Conservation (phyloP, 1,140 invertebrate genomes). For the Caenorhabditis tropicalis region DNA sequence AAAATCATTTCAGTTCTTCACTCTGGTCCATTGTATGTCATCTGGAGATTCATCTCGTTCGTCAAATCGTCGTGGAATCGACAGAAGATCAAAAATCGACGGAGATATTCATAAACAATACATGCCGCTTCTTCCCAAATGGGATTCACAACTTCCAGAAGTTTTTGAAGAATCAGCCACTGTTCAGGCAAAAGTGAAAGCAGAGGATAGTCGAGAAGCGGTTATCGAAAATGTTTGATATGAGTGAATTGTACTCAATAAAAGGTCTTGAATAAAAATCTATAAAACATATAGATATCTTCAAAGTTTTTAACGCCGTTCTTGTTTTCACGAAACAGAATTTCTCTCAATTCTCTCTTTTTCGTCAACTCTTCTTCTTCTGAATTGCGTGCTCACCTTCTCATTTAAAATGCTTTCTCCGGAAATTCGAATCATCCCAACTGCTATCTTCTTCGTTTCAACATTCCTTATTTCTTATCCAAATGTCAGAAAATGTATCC, state of each 20-base stretch:
- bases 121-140: background rate
- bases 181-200: background rate
- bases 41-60: background rate
- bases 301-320: too few species aligned
- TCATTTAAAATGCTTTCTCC: background rate
- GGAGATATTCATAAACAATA: background rate
- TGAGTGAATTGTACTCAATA: too few species aligned
- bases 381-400: background rate
- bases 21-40: constrained; percentile 1
- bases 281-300: too few species aligned
- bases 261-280: too few species aligned
- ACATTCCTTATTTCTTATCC: background rate
- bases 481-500: constrained; percentile 6
- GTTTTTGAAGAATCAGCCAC: background rate
- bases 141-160: constrained; percentile 34
- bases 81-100: constrained; percentile 20
- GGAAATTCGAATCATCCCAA: constrained; percentile 15
- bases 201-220: constrained; percentile 3
- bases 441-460: background rate
- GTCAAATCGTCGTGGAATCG: background rate
- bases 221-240: background rate
- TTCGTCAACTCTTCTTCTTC: background rate
- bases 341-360: too few species aligned
- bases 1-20: background rate
- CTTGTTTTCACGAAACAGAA: too few species aligned